Conservation (phyloP, 2,797 vertebrate species). For the Ctenochaetus hawaiiensis region DNA sequence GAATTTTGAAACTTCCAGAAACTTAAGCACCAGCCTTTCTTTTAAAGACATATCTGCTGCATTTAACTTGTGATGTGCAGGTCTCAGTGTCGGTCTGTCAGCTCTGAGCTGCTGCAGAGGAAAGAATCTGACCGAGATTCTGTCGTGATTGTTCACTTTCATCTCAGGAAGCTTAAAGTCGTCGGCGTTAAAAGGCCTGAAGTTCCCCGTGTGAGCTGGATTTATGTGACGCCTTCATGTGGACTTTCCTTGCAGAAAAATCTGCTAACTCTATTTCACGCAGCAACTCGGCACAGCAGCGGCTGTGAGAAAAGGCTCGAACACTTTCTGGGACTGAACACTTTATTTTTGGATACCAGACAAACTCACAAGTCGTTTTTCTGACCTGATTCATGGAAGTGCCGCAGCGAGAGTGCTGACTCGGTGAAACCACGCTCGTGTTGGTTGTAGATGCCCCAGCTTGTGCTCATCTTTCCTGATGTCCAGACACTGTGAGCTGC, state of each 20-base stretch:
- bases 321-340: constrained; percentile 11
- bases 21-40: too few species aligned
- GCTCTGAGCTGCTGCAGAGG: too few species aligned
- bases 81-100: too few species aligned
- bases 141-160: neutral
- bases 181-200: neutral
- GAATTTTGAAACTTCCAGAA: too few species aligned
- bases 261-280: constrained; percentile 1
- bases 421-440: neutral
- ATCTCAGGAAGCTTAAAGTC: neutral
- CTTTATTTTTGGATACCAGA: constrained; percentile 14
- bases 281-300: neutral
- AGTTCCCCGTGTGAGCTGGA: neutral
- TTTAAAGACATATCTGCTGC: too few species aligned
- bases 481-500: neutral
- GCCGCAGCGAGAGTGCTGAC: constrained; percentile 23
- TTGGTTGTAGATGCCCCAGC: neutral
- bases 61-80: too few species aligned
- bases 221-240: constrained; percentile 17
- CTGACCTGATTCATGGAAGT: constrained; percentile 21
- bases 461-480: neutral
- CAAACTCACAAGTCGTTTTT: constrained; percentile 18
- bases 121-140: too few species aligned
- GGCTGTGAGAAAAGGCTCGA: neutral
- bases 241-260: neutral